Evolutionary conservation across 2,797 vertebrate species (phyloP), one percentile per base, ranked within the genome.

Genomic region (Mormyrops attenuatus): DNA sequence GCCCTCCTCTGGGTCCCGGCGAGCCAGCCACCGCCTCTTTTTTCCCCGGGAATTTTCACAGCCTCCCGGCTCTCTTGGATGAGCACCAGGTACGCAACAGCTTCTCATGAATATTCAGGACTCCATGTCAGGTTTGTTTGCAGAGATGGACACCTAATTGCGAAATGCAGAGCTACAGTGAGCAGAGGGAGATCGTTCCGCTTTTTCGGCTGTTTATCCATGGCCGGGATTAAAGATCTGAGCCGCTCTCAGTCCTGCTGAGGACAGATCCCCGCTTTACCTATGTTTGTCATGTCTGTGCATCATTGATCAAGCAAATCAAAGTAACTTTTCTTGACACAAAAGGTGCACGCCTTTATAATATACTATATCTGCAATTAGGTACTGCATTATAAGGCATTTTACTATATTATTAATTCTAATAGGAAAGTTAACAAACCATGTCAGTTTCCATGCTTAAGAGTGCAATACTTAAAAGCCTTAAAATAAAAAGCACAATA

Each of bases 51-150:
- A 89, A 77, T 89, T 85, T 80, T 88, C 88, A 63, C 17, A 86
- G 85, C 26, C 85, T 55, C 22, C 57, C 50, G 30, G 52, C 30
- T 30, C 89, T 87, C 87, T 89, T 90, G 91, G 90, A 87, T n/a
- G 1, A 2, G 49, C 52, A 90, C 87, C 91, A 91, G 73, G 55
- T 73, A 88, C 53, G 34, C 77, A 87, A 89, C 91, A 91, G 91
- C 90, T 90, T 90, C 88, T 90, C 91, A 91, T 91, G 90, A 91
- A 91, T 91, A 91, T 91, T 89, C 91, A 90, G 34, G 7, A 41
- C 41, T 88, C 73, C 1, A 57, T 90, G 69, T 90, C 89, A 87
- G 89, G 84, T 89, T 88, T 89, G 90, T 90, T 90, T 90, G 88
- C 11, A 30, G 89, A 88, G 88, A 90, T 34, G 55, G 85, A 90